Conservation (phyloP, 1,140 invertebrate genomes). For the Homarus americanus region DNA sequence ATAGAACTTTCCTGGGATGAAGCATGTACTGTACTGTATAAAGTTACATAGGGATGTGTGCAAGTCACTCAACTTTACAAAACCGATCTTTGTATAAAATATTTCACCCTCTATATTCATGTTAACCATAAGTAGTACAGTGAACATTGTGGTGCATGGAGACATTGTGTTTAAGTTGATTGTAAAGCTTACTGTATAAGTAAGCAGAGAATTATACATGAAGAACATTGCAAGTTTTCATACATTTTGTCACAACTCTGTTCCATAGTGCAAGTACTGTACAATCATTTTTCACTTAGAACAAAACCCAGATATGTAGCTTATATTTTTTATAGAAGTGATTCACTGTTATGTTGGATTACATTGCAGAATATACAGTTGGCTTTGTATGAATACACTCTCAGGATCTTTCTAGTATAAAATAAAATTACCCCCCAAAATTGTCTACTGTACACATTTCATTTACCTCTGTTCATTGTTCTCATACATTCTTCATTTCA, state of each 20-base stretch:
- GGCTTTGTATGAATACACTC: background rate
- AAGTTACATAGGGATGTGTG: no score
- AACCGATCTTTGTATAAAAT: no score
- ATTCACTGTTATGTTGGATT: background rate
- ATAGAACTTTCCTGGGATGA: background rate
- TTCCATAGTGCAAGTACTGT: background rate
- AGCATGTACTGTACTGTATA: background rate
- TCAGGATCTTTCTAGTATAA: slow-evolving; percentile 6
- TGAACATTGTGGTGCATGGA: no score
- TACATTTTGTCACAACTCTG: background rate
- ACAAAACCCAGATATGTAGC: background rate
- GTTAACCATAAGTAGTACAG: no score
- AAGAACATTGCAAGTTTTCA: background rate
- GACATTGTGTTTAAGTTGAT: no score
- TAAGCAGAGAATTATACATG: background rate
- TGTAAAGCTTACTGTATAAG: background rate
- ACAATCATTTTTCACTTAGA: background rate
- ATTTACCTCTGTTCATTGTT: no score
- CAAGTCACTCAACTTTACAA: no score
- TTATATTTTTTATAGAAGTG: background rate
- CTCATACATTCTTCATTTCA: no score
- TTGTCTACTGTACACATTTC: no score
- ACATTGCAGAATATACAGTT: background rate
- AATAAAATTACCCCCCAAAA: background rate
- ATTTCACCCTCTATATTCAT: no score